Evolutionary conservation across 1,140 invertebrate species (phyloP).

Genomic region (Amphibalanus amphitrite): DNA sequence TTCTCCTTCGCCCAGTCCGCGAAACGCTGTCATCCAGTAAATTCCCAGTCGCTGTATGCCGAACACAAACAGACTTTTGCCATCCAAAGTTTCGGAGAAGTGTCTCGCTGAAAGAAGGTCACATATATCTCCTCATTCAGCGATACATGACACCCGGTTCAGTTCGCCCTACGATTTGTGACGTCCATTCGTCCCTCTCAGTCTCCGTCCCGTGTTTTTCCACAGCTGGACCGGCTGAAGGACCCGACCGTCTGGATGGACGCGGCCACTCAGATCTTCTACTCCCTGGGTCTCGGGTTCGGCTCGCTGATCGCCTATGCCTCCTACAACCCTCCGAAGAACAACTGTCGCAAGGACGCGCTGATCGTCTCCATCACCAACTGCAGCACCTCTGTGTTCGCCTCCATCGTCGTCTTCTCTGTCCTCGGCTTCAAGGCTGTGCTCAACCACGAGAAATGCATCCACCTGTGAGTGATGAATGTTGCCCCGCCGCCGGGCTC

Average conservation of each 20-base stretch:
- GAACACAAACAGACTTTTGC: too few species aligned
- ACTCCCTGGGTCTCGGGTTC: conserved; percentile 32
- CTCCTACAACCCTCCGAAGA: conserved; percentile 25
- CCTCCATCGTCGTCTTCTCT: conserved; percentile 28
- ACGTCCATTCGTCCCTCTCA: too few species aligned
- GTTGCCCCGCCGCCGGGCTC: too few species aligned
- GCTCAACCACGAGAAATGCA: conserved; percentile 16
- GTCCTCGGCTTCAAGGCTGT: conserved; percentile 18
- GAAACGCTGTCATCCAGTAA: too few species aligned
- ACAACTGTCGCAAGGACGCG: conserved; percentile 28
- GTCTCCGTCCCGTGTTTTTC: too few species aligned
- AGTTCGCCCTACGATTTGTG: too few species aligned
- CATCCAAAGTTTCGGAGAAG: too few species aligned
- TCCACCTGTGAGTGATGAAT: conserved; percentile 13
- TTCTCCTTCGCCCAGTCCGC: too few species aligned
- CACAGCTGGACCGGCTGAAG: conserved; percentile 21
- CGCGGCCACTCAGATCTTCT: conserved; percentile 35
- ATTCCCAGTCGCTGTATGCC: too few species aligned
- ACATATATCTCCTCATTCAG: too few species aligned
- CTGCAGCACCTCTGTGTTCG: conserved; percentile 32
- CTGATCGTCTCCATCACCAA: conserved; percentile 31
- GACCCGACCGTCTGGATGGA: conserved; percentile 30
- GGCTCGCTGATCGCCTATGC: conserved; percentile 37
- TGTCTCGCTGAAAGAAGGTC: too few species aligned
- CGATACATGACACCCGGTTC: too few species aligned